Percentiles rank a stretch among this genome's conserved stretches.
Conservation (phyloP, 1,140 invertebrate genomes). For the Littorina saxatilis region DNA sequence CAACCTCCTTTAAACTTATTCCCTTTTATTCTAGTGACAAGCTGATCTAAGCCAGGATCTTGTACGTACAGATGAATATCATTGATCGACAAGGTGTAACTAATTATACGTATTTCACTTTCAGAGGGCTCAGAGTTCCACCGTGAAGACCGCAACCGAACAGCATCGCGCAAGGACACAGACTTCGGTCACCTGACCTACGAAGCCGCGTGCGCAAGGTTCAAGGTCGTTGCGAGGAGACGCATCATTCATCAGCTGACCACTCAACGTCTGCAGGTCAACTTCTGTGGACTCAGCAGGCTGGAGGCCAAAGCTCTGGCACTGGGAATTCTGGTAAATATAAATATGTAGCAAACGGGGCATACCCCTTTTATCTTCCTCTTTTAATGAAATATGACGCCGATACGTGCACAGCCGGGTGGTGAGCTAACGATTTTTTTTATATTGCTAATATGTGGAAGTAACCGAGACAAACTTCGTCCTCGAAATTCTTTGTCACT, state of each 20-base stretch:
- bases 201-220: conserved; percentile 51
- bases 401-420: too few species aligned
- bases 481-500: too few species aligned
- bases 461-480: too few species aligned
- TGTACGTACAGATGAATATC: too few species aligned
- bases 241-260: conserved; percentile 53
- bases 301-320: conserved; percentile 61
- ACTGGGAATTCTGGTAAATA: conserved; percentile 59
- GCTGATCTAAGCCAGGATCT: too few species aligned
- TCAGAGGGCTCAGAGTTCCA: conserved; percentile 8
- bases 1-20: too few species aligned
- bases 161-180: conserved; percentile 41
- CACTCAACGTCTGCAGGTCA: conserved; percentile 49
- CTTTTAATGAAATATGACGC: too few species aligned
- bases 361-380: conserved; percentile 14
- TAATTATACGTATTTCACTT: not conserved
- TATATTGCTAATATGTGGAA: too few species aligned
- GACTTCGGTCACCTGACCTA: conserved; percentile 63
- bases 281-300: conserved; percentile 57
- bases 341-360: too few species aligned
- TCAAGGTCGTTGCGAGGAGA: conserved; percentile 49
- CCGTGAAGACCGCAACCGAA: not conserved
- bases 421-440: not conserved
- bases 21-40: too few species aligned
- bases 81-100: too few species aligned